phyloP scores from a whole-genome alignment of 2,797 vertebrate species.

The Podargus strigoides region DNA sequence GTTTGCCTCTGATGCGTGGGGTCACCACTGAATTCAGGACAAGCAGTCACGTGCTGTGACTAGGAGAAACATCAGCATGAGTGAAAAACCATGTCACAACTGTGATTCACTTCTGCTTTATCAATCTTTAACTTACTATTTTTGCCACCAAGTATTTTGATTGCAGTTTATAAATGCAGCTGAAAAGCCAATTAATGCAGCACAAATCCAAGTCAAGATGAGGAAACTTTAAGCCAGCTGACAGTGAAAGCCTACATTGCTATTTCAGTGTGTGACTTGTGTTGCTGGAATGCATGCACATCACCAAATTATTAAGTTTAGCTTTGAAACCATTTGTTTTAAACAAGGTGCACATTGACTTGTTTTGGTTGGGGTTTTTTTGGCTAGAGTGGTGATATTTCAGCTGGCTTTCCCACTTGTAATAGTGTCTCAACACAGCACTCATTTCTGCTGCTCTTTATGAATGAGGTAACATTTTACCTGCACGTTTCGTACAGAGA shows the following conservation, averaged over 20 bases:
- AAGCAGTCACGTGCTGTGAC: neutral
- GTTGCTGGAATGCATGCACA: neutral
- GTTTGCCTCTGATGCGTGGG: too few species aligned
- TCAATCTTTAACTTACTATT: neutral
- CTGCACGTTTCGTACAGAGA: neutral
- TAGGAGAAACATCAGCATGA: accelerated
- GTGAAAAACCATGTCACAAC: neutral
- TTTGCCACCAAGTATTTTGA: neutral
- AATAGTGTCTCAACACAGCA: neutral
- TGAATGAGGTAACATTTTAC: neutral
- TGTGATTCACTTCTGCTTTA: neutral
- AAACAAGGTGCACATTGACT: neutral
- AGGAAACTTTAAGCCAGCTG: neutral
- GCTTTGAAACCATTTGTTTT: neutral
- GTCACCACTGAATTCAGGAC: neutral
- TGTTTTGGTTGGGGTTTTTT: neutral
- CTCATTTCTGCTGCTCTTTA: neutral
- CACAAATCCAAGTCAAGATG: neutral
- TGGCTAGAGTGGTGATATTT: neutral
- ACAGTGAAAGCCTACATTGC: neutral
- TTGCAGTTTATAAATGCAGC: neutral
- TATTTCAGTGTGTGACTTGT: neutral
- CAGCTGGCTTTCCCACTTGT: neutral
- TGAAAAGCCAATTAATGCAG: neutral
- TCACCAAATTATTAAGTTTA: neutral